phyloP scores from a whole-genome alignment of 2,797 vertebrate genomes.

The Lepilemur septentrionalis region DNA sequence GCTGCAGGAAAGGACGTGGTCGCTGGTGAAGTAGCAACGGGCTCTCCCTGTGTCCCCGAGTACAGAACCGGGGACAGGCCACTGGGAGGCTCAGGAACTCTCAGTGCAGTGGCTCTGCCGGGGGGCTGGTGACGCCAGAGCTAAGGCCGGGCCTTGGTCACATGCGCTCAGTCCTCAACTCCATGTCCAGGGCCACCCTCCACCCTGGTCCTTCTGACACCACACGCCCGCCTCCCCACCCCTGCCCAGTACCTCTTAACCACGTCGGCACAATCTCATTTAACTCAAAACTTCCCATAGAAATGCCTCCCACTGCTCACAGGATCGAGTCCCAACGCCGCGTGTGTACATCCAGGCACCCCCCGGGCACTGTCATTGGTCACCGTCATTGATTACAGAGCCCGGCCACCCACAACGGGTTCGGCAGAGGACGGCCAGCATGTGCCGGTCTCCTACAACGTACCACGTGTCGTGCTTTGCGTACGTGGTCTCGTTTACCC shows the following conservation, averaged over 20 bases:
- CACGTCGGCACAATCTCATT: neutral
- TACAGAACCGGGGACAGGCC: neutral
- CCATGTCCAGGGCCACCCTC: neutral
- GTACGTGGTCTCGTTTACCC: neutral
- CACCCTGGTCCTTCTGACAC: neutral
- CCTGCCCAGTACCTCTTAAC: neutral
- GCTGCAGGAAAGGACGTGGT: neutral
- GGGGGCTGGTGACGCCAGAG: neutral
- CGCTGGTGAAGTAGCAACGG: rapidly evolving
- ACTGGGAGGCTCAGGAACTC: neutral
- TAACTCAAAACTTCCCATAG: neutral
- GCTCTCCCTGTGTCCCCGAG: neutral
- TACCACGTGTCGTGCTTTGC: rapidly evolving
- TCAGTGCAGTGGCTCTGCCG: neutral
- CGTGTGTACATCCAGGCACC: neutral
- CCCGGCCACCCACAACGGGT: too few relatives aligned
- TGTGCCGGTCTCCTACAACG: too few relatives aligned
- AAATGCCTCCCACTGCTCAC: neutral
- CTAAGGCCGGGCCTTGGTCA: neutral
- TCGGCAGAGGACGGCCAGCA: neutral
- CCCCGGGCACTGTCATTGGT: neutral
- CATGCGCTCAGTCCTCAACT: neutral
- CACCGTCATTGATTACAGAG: neutral
- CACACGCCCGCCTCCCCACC: neutral
- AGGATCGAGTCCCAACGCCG: neutral